Conservation (phyloP, 1,140 invertebrate species). For the Pogonognathellus flavescens region DNA sequence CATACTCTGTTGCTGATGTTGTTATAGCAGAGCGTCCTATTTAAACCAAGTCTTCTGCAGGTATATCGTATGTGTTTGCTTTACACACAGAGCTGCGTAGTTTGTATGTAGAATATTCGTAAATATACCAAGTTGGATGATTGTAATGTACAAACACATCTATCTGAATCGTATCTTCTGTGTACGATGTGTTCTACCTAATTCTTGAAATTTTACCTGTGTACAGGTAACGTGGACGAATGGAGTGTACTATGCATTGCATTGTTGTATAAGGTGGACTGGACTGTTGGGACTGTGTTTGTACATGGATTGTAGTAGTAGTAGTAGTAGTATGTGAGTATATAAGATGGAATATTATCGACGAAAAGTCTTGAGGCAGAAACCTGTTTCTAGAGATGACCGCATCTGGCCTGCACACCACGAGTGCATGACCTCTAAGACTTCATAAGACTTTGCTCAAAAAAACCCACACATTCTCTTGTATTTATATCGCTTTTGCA, state of each 20-base stretch:
- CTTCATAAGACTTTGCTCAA: constrained; percentile 58
- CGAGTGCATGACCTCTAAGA: constrained; percentile 68
- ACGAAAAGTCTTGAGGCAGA: constrained; percentile 59
- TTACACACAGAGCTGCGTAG: too few relatives aligned
- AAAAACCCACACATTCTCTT: constrained; percentile 64
- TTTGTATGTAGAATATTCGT: too few relatives aligned
- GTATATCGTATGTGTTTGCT: too few relatives aligned
- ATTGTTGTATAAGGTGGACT: too few relatives aligned
- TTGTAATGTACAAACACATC: too few relatives aligned
- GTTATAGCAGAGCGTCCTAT: too few relatives aligned
- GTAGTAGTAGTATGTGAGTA: constrained; percentile 27
- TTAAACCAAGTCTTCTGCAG: too few relatives aligned
- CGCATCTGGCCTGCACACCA: constrained; percentile 67
- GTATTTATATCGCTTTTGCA: constrained; percentile 66
- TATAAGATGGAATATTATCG: constrained; percentile 55
- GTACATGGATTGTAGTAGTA: not conserved
- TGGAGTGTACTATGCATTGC: too few relatives aligned
- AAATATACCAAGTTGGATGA: too few relatives aligned
- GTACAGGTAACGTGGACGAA: too few relatives aligned
- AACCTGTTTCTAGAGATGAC: constrained; percentile 67
- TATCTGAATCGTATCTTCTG: not conserved
- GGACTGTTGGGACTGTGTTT: not conserved
- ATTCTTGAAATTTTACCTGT: constrained; percentile 14
- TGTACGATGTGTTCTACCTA: constrained; percentile 7
- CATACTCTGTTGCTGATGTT: too few relatives aligned